phyloP scores from a whole-genome alignment of 2,797 vertebrate species.

The Alca torda region DNA sequence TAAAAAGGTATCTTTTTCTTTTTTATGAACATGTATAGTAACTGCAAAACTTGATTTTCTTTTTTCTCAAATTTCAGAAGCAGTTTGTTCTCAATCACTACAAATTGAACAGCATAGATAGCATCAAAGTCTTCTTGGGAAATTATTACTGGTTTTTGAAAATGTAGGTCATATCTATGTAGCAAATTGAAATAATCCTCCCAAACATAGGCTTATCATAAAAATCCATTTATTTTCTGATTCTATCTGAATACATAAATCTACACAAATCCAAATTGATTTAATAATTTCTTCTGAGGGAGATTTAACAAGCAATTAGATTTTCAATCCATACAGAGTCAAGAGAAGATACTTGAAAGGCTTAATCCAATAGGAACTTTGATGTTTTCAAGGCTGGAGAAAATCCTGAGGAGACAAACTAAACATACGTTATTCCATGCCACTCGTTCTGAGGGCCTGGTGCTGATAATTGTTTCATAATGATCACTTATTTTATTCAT shows the following conservation, averaged over 20 bases:
- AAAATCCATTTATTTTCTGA: conserved; percentile 40
- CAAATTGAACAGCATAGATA: background rate
- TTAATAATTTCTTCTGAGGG: conserved; percentile 8
- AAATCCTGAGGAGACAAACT: background rate
- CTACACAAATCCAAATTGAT: conserved; percentile 5
- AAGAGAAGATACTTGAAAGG: background rate
- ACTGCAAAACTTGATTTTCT: background rate
- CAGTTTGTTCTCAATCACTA: background rate
- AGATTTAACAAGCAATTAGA: background rate
- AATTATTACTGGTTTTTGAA: background rate
- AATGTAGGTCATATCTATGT: conserved; percentile 38
- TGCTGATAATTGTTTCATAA: background rate
- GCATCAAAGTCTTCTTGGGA: background rate
- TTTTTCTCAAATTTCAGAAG: background rate
- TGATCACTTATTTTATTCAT: background rate
- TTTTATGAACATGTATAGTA: background rate
- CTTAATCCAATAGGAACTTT: background rate
- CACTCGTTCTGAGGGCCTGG: background rate
- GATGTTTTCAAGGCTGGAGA: background rate
- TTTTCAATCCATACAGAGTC: background rate
- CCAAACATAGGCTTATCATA: conserved; percentile 6
- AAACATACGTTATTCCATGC: background rate
- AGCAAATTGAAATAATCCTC: conserved; percentile 39
- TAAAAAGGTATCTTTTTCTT: background rate
- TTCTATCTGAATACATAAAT: conserved; percentile 27